These are phyloP conservation scores for Anneissia japonica DNA, from an alignment of 35 echinoderm and acorn worm species.

Conservation along the genomic window DNA sequence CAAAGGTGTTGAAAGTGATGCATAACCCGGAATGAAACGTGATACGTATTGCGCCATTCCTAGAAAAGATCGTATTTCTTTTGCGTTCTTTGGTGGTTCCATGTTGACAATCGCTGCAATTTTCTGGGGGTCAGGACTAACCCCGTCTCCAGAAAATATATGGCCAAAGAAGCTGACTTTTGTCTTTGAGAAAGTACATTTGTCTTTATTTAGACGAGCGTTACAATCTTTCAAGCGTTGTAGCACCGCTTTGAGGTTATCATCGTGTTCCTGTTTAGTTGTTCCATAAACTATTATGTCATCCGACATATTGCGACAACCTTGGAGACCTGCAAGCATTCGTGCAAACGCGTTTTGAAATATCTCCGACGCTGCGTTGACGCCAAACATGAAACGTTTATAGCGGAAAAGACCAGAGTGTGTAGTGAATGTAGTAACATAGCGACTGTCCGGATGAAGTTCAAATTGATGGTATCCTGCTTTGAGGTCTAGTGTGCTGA, in stretches of 20 bases:
- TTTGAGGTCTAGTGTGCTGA: neutral
- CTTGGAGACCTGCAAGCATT: conserved; percentile 44
- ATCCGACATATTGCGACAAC: conserved; percentile 54
- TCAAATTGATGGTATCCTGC: conserved; percentile 8
- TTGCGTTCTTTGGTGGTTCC: conserved; percentile 15
- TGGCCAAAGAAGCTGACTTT: conserved; percentile 53
- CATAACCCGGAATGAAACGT: neutral
- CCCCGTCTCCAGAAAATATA: neutral
- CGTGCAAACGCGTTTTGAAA: conserved; percentile 44
- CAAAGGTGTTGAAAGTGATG: neutral
- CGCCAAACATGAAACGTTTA: conserved; percentile 67
- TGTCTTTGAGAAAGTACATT: no score
- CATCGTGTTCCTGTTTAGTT: conserved; percentile 9
- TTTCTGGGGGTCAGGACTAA: conserved; percentile 37
- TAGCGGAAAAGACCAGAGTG: conserved; percentile 27
- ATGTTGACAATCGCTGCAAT: conserved; percentile 41
- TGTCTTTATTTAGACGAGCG: conserved; percentile 21
- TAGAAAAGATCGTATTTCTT: neutral
- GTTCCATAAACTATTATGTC: conserved; percentile 69
- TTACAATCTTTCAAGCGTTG: conserved; percentile 36
- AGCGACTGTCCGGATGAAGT: conserved; percentile 32
- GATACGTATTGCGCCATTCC: neutral
- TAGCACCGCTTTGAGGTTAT: conserved; percentile 41
- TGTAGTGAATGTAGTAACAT: conserved; percentile 42
- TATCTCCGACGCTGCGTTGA: conserved; percentile 60